Conservation (phyloP, 2,888 invertebrate genomes). For the Caenorhabditis virilis region DNA sequence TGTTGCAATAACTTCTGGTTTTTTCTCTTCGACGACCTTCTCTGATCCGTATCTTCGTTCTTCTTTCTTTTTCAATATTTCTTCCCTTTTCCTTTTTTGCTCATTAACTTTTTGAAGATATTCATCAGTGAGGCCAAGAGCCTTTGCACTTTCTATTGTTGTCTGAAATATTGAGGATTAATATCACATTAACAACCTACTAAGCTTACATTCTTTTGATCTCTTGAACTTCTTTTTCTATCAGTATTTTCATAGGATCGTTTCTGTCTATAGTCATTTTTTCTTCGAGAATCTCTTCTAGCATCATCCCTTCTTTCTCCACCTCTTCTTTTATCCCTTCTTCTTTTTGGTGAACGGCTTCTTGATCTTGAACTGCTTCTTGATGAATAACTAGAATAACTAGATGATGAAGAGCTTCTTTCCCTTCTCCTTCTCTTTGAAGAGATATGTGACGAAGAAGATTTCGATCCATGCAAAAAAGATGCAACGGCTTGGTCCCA, state of each 20-base stretch:
- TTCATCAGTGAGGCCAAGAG: conserved; percentile 62
- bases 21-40: neutral
- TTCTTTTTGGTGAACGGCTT: conserved; percentile 24
- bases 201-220: neutral
- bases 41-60: conserved; percentile 28
- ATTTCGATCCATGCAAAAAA: conserved; percentile 32
- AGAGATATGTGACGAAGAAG: neutral
- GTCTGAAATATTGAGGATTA: conserved; percentile 9
- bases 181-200: no score
- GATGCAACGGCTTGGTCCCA: conserved; percentile 43
- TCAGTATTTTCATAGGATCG: conserved; percentile 1
- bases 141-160: conserved; percentile 58
- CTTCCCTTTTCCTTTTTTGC: conserved; percentile 61
- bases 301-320: conserved; percentile 16
- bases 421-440: conserved; percentile 7
- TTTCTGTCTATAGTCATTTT: conserved; percentile 5
- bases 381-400: conserved; percentile 22
- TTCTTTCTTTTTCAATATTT: conserved; percentile 53
- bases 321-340: conserved; percentile 19
- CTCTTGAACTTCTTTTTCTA: neutral
- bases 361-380: conserved; percentile 28
- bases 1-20: neutral
- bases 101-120: conserved; percentile 64
- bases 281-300: neutral
- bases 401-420: conserved; percentile 39